phyloP scores from a whole-genome alignment of 2,113 vertebrate genomes.

The Neolamprologus falcicula region DNA sequence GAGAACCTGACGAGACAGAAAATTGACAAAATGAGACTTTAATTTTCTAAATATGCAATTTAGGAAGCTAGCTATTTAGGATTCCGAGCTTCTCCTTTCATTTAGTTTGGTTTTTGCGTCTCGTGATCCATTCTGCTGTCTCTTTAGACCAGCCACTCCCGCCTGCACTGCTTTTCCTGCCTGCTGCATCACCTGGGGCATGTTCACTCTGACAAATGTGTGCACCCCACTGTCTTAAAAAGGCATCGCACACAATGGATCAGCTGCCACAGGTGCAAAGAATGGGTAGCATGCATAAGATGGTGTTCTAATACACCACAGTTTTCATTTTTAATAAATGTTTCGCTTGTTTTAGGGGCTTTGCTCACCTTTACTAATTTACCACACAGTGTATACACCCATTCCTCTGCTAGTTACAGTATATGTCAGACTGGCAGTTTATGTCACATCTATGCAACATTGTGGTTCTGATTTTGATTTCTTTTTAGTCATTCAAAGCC shows the following conservation, averaged over 20 bases:
- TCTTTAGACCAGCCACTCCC: neutral
- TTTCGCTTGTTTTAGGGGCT: neutral
- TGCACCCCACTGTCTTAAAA: neutral
- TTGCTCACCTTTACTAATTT: neutral
- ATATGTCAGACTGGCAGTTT: neutral
- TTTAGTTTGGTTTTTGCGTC: neutral
- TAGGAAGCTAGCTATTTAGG: neutral
- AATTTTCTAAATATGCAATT: neutral
- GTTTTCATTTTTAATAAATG: neutral
- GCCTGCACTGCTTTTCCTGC: neutral
- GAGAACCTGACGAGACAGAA: conserved; percentile 76
- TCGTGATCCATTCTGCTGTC: neutral
- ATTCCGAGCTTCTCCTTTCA: neutral
- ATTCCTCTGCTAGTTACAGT: neutral
- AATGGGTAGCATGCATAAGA: neutral
- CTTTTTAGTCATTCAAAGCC: neutral
- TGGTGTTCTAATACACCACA: neutral
- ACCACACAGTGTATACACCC: neutral
- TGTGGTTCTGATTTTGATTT: neutral
- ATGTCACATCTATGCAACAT: neutral
- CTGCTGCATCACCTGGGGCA: neutral
- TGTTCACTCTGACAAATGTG: neutral
- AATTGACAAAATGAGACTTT: neutral
- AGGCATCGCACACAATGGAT: neutral
- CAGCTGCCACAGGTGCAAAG: neutral